Percentiles rank a stretch among this genome's conserved stretches.
Conservation (phyloP, 2,797 vertebrate genomes). For the Sciurus vulgaris region DNA sequence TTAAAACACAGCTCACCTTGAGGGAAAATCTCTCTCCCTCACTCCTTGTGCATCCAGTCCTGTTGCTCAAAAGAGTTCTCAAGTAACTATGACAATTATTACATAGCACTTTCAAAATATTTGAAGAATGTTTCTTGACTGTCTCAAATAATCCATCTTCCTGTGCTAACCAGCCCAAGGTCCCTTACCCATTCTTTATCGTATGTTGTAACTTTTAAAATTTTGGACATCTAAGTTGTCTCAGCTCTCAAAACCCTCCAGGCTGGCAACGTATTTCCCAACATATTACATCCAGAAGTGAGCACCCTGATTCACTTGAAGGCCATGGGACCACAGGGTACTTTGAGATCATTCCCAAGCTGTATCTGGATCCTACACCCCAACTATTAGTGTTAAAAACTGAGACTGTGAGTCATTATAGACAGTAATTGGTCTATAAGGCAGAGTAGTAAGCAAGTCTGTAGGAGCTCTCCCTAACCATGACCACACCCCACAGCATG, state of each 20-base stretch:
- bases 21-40: neutral
- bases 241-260: neutral
- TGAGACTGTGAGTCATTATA: neutral
- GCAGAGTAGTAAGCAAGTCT: neutral
- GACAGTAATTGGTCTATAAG: neutral
- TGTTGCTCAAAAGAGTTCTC: neutral
- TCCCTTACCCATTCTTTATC: neutral
- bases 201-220: neutral
- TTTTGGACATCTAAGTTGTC: neutral
- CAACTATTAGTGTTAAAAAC: neutral
- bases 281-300: neutral
- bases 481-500: neutral
- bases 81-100: neutral
- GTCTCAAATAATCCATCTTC: neutral
- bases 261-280: neutral
- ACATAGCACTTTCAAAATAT: neutral
- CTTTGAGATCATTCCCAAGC: neutral
- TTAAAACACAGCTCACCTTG: neutral
- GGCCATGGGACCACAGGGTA: neutral
- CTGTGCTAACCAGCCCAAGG: neutral
- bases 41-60: neutral
- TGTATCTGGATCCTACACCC: neutral
- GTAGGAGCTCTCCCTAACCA: neutral
- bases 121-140: neutral
- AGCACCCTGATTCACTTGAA: rapidly evolving